Percentiles rank a stretch among this genome's conserved stretches.
These are phyloP conservation scores for Temnothorax unifasciatus DNA, from an alignment of 2,888 invertebrate genomes.

Conservation along the genomic window DNA sequence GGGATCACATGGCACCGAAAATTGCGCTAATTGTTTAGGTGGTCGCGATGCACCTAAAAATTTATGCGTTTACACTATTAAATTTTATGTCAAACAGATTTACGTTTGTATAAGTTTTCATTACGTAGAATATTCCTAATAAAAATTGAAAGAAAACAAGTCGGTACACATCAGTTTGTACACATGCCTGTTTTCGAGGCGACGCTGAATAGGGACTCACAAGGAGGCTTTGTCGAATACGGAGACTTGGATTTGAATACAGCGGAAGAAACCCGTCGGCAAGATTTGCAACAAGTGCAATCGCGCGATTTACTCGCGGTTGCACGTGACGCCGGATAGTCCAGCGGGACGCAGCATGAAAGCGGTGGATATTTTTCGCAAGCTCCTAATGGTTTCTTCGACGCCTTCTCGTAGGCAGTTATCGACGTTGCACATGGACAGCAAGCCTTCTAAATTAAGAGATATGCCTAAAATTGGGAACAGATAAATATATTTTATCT, in stretches of 20 bases:
- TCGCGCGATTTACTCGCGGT: background rate
- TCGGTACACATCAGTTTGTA: background rate
- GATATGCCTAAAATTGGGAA: background rate
- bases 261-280: background rate
- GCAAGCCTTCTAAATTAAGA: conserved; percentile 10
- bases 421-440: conserved; percentile 20
- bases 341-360: conserved; percentile 10
- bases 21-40: conserved; percentile 2
- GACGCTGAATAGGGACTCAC: conserved; percentile 1
- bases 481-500: background rate
- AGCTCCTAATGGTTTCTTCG: background rate
- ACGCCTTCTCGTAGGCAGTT: background rate
- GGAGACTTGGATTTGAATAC: conserved; percentile 2
- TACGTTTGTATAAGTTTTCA: background rate
- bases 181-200: conserved; percentile 19
- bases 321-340: background rate
- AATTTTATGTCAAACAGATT: background rate
- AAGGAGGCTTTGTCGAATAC: background rate
- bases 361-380: background rate
- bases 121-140: background rate
- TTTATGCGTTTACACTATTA: background rate
- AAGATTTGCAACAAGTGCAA: conserved; percentile 25
- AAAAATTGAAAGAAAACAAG: background rate
- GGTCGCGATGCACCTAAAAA: conserved; percentile 8
- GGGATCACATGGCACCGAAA: background rate